Percentiles rank a stretch among this genome's conserved stretches.
Evolutionary conservation across 2,888 invertebrate species (phyloP).

Genomic region (Xylophagus ater): DNA sequence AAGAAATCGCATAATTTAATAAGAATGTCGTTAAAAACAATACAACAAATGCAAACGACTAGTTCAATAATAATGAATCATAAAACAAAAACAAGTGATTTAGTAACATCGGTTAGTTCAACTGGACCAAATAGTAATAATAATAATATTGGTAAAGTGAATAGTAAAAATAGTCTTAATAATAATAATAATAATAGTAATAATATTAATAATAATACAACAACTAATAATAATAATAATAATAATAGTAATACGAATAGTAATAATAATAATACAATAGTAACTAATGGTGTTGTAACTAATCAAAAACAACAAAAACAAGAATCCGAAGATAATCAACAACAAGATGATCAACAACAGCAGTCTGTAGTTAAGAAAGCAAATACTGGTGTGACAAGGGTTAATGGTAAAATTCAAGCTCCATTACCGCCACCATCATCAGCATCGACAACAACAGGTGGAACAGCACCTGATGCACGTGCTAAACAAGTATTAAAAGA

Average conservation of each 20-base stretch:
- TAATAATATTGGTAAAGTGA: slow-evolving; percentile 4
- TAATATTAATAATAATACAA: slow-evolving; percentile 20
- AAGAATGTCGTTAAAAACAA: slow-evolving; percentile 16
- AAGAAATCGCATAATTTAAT: too few species aligned
- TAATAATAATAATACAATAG: slow-evolving; percentile 12
- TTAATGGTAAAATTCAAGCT: slow-evolving; percentile 23
- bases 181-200: slow-evolving; percentile 18
- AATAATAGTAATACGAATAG: slow-evolving; percentile 19
- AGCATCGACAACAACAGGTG: slow-evolving; percentile 17
- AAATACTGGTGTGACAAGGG: slow-evolving; percentile 10
- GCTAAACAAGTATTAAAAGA: slow-evolving; percentile 51
- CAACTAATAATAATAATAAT: slow-evolving; percentile 18
- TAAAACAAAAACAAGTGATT: slow-evolving; percentile 23
- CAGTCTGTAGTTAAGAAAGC: slow-evolving; percentile 6
- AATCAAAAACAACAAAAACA: slow-evolving; percentile 13
- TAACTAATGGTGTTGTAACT: slow-evolving; percentile 8
- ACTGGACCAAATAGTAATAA: slow-evolving; percentile 4
- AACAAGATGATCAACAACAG: slow-evolving; percentile 16
- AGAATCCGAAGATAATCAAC: slow-evolving; percentile 16
- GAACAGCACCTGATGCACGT: slow-evolving; percentile 41
- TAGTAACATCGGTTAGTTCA: slow-evolving; percentile 21
- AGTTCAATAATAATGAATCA: slow-evolving; percentile 18
- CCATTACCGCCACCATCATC: slow-evolving; percentile 22
- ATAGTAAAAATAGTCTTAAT: slow-evolving; percentile 8
- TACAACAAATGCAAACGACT: slow-evolving; percentile 15